Base-by-base conservation (phyloP, 2,797 vertebrate species). In the Anguilla megastoma region DNA sequence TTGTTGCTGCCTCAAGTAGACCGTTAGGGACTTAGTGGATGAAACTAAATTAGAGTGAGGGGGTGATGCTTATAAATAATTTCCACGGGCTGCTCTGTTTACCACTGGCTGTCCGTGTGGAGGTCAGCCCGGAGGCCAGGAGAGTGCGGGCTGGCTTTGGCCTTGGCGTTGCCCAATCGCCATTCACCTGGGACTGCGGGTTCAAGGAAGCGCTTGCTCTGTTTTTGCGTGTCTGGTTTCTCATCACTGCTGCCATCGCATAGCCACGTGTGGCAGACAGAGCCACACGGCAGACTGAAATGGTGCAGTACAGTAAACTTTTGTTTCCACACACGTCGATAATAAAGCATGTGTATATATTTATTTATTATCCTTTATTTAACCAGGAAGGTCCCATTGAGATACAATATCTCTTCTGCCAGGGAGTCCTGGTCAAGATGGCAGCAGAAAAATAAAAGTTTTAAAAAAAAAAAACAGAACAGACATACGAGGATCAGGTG, bases 21-120 rank as follows among this genome's bases (percentile, higher is more conserved):
- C 92, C 95, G 92, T 54, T 88, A 56, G 88, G 93, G 93, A 94
- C 95, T 93, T 89, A 90, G 91, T 93, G 93, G 94, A 96, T 96
- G 96, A 96, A 97, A 96, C 91, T 92, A 96, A 97, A 97, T 96
- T 96, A 96, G 96, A 97, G 96, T 93, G 96, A 95, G 95, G 94
- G 91, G 93, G 94, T 95, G 92, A 94, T 90, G 92, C 95, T 97
- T 96, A 98, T 99, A 97, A 98, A 99, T 98, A 96, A 99, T 99
- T 99, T 97, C 95, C 93, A 94, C 89, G 85, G 89, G 94, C 93
- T 96, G 97, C 97, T 99, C 97, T 93, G 94, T 95, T 98, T 99
- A 97, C 98, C 89, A 90, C 89, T 0, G 93, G 95, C 95, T 95
- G 94, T 95, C 95, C 93, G 95, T 93, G 93, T 93, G 92, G 95